A percentile compares a stretch with the other conserved stretches of the same genome.
Evolutionary conservation across 2,888 invertebrate species (phyloP).

Genomic region (Amiota communis): DNA sequence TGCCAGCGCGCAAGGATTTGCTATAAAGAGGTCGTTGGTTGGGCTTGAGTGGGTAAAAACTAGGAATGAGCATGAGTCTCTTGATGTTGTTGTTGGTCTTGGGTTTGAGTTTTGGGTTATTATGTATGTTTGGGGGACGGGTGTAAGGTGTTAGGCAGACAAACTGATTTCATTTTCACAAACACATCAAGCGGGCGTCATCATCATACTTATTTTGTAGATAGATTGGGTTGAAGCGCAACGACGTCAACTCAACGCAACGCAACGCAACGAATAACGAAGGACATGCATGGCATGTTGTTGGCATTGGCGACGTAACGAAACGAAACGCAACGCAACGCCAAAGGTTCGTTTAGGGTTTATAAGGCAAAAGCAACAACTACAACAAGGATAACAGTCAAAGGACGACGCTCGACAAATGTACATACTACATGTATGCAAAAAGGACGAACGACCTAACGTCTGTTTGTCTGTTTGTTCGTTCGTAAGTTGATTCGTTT

Average conservation of each 20-base stretch:
- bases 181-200: constrained; percentile 4
- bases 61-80: neutral
- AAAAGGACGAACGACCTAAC: too few relatives aligned
- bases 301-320: constrained; percentile 25
- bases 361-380: neutral
- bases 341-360: constrained; percentile 42
- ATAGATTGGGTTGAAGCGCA: neutral
- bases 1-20: neutral
- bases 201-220: neutral
- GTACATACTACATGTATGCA: too few relatives aligned
- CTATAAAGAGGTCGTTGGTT: neutral
- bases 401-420: neutral
- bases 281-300: constrained; percentile 6
- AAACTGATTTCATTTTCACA: constrained; percentile 31
- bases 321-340: constrained; percentile 37
- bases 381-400: neutral
- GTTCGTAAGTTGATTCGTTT: neutral
- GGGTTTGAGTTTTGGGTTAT: constrained; percentile 1
- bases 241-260: neutral
- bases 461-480: constrained; percentile 1
- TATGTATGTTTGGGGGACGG: constrained; percentile 8
- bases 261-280: constrained; percentile 1
- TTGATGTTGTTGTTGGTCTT: constrained; percentile 4
- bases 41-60: neutral
- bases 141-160: constrained; percentile 34